Evolutionary conservation across 92 coral and sea anemone species (phyloP).

Genomic region (Epizoanthus illoricatus): DNA sequence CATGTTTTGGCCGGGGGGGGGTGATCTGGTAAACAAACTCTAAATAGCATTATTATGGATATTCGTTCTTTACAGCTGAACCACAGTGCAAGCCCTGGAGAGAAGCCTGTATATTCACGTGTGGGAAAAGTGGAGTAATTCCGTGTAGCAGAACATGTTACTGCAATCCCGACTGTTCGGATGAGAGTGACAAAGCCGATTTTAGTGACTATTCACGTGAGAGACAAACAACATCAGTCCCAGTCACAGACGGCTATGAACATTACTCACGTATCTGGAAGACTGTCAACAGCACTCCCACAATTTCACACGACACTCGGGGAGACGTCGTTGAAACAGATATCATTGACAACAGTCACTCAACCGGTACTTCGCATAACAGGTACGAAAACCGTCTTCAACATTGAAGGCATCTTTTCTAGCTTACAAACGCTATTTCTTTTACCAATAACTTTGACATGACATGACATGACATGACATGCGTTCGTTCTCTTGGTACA

Average conservation of each 20-base stretch:
- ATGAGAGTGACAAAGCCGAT: slow-evolving; percentile 39
- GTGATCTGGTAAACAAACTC: no score
- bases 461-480: no score
- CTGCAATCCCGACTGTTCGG: slow-evolving; percentile 35
- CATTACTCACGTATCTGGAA: not conserved
- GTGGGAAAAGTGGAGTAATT: slow-evolving; percentile 36
- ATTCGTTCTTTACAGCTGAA: not conserved
- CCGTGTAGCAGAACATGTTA: slow-evolving; percentile 36
- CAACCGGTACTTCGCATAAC: not conserved
- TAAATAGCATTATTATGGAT: no score
- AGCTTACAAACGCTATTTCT: no score
- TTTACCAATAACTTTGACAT: no score
- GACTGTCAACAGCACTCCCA: no score
- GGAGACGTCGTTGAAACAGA: not conserved
- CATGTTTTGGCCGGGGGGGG: no score
- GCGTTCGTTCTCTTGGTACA: no score
- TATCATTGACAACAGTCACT: not conserved
- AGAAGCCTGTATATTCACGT: slow-evolving; percentile 23
- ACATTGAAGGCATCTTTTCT: no score
- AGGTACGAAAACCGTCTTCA: not conserved
- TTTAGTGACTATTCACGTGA: not conserved
- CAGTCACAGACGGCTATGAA: not conserved
- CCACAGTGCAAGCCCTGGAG: slow-evolving; percentile 18
- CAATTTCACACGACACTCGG: not conserved
- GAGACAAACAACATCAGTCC: not conserved